Conservation (phyloP, 2,888 invertebrate genomes). For the Scrobipalpa costella region DNA sequence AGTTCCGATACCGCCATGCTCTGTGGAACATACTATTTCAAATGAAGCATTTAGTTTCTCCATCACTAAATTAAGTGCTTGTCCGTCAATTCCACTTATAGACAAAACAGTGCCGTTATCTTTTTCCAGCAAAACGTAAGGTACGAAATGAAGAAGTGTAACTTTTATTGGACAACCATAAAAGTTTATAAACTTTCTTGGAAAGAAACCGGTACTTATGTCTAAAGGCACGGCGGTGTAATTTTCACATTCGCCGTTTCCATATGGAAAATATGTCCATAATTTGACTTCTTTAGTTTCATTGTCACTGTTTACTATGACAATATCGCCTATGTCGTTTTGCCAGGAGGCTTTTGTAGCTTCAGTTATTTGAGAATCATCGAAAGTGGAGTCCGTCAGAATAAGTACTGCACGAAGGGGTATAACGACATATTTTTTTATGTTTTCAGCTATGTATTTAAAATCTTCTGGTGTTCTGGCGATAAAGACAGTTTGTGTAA, state of each 20-base stretch:
- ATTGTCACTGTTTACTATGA: slow-evolving; percentile 42
- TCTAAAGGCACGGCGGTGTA: slow-evolving; percentile 43
- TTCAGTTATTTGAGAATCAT: slow-evolving; percentile 33
- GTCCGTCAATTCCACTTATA: slow-evolving; percentile 50
- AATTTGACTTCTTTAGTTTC: slow-evolving; percentile 37
- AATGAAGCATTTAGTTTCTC: slow-evolving; percentile 50
- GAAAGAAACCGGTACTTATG: slow-evolving; percentile 41
- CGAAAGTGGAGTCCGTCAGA: slow-evolving; percentile 35
- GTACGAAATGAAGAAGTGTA: slow-evolving; percentile 40
- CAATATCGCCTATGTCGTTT: slow-evolving; percentile 52
- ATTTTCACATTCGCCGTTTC: slow-evolving; percentile 47
- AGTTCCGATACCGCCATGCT: slow-evolving; percentile 36
- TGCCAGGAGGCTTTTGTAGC: slow-evolving; percentile 50
- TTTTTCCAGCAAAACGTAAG: slow-evolving; percentile 40
- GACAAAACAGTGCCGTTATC: slow-evolving; percentile 41
- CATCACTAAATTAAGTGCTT: slow-evolving; percentile 41
- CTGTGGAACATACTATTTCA: slow-evolving; percentile 38
- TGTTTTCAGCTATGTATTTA: slow-evolving; percentile 29
- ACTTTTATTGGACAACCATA: slow-evolving; percentile 52
- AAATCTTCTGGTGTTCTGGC: slow-evolving; percentile 45
- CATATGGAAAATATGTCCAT: slow-evolving; percentile 55
- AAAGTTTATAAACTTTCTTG: slow-evolving; percentile 55
- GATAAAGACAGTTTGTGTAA: slow-evolving; percentile 52
- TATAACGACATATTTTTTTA: slow-evolving; percentile 41
- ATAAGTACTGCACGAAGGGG: slow-evolving; percentile 50